Base-by-base conservation (phyloP, 2,797 vertebrate species). In the Liasis olivaceus region DNA sequence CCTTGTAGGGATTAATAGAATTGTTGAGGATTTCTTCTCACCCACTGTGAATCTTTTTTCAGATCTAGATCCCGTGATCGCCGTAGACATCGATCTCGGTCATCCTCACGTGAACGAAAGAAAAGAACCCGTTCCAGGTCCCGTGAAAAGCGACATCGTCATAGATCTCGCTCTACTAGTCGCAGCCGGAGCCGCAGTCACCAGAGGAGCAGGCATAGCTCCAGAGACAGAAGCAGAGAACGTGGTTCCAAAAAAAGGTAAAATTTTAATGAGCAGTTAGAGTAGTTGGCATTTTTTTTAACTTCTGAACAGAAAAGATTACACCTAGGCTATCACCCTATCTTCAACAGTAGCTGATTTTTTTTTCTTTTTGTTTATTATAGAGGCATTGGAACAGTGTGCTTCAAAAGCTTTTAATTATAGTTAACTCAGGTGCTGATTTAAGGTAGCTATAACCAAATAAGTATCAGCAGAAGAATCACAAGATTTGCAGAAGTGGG, bases 81-180 rank as follows among this genome's bases (percentile, higher is more conserved):
- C 87, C 98, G 98, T 64, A 96, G 97, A 62, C 98, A 98, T 90
- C 96, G 98, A 1, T 98, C 98, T 97, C 98, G 98, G 92, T 98
- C 98, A 2, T 97, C 97, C 91, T 98, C 98, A 1, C 96, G 98
- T 92, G 98, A 98, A 56, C 97, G 98, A 9, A 98, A 98, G 95
- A 97, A 97, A 93, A 97, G 98, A 93, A 98, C 98, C 92, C 98
- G 98, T 0, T 98, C 98, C 95, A 98, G 98, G 72, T 98, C 98
- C 56, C 97, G 97, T 36, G 98, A 98, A 95, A 98, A 98, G 1
- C 97, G 98, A 47, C 98, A 98, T 84, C 97, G 96, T 26, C 98
- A 98, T 94, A 92, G 97, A 81, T 98, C 98, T 26, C 97, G 97
- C 88, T 98, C 98, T 0, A 91, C 95, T 94, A 98, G 98, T 94